phyloP scores from a whole-genome alignment of 2,888 invertebrate species.

The Notocelia uddmanniana region DNA sequence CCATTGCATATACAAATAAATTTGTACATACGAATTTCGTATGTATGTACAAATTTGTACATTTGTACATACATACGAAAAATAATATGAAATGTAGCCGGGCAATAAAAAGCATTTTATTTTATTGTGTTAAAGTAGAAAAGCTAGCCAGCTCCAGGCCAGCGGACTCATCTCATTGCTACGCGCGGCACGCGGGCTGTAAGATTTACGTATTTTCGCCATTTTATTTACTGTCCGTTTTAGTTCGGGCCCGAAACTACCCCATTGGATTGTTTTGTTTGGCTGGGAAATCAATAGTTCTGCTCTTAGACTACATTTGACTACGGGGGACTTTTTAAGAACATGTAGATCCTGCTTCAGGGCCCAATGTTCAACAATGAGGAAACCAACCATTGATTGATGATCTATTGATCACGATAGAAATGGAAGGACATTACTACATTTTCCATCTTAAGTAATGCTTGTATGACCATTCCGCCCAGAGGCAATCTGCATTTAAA shows the following conservation, averaged over 20 bases:
- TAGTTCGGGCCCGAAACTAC: conserved; percentile 16
- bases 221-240: conserved; percentile 32
- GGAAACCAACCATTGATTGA: no score
- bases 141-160: not conserved
- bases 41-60: no score
- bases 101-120: conserved; percentile 3
- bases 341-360: no score
- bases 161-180: conserved; percentile 18
- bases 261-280: conserved; percentile 2
- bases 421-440: no score
- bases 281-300: conserved; percentile 22
- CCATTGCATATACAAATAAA: no score
- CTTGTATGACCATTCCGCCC: not conserved
- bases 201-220: conserved; percentile 34
- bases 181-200: conserved; percentile 20
- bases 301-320: not conserved
- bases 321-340: not conserved
- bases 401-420: no score
- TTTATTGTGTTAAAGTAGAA: conserved; percentile 13
- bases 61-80: not conserved
- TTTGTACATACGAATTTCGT: no score
- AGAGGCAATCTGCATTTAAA: conserved; percentile 21
- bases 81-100: conserved; percentile 6
- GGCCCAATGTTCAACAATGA: no score
- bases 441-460: not conserved